phyloP scores from a whole-genome alignment of 2,113 vertebrate genomes.

The Heterocephalus glaber region DNA sequence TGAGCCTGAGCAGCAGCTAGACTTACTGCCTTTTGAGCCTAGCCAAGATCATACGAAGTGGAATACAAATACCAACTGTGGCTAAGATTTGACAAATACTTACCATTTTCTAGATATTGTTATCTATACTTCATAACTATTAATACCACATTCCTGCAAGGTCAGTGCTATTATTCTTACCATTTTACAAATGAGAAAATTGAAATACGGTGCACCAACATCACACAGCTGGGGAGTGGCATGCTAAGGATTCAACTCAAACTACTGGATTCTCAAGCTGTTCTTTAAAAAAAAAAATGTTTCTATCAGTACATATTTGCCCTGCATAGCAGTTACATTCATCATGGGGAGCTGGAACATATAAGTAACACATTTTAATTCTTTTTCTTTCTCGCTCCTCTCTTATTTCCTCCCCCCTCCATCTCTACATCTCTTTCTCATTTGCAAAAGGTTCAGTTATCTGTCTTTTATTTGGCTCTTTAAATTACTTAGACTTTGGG shows the following conservation, averaged over 20 bases:
- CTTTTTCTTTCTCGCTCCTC: not conserved
- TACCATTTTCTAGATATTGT: not conserved
- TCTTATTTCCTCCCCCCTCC: not conserved
- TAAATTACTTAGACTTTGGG: no score
- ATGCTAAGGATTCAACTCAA: not conserved
- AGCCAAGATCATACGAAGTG: not conserved
- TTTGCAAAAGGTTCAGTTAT: not conserved
- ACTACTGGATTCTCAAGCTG: not conserved
- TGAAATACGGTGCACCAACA: not conserved
- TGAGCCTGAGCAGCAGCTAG: not conserved
- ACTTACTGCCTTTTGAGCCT: not conserved
- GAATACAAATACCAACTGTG: not conserved
- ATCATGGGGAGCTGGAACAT: not conserved
- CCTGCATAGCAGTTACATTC: not conserved
- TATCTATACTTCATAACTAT: not conserved
- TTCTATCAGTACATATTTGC: not conserved
- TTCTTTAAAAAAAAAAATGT: not conserved
- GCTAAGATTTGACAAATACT: not conserved
- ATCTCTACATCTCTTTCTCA: not conserved
- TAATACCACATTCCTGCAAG: not conserved
- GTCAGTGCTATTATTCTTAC: not conserved
- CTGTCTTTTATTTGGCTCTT: not conserved
- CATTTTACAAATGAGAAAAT: conserved; percentile 12
- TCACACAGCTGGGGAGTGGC: not conserved
- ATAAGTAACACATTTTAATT: not conserved